Evolutionary conservation across 1,140 invertebrate species (phyloP), one percentile per base, ranked within the genome.

Genomic region (Drosophila pseudoobscura): DNA sequence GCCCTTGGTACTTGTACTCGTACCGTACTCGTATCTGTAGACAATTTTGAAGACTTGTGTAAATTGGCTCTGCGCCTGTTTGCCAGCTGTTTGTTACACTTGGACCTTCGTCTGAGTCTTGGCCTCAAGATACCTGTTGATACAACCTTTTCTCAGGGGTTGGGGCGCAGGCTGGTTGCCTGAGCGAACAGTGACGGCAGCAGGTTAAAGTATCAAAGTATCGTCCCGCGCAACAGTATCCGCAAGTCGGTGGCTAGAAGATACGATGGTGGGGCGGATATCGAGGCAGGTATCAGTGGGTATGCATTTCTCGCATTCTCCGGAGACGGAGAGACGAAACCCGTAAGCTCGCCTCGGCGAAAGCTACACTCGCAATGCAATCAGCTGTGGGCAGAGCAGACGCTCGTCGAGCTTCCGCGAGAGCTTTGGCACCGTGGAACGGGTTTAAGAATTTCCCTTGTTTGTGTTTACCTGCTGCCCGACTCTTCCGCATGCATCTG

Each of bases 41-140:
- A 39, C 35, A 39, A 39, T 72, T 78, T 66, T 60, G 39, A 62
- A 61, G 80, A 63, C 56, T 66, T 84, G 78, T 68, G 75, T 80
- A 83, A 84, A 83, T 84, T 84, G 66, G 73, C 47, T 59, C 39
- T 43, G 6, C 17, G 46, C 56, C 45, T 31, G 29, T 39, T 9
- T 35, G 41, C 26, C 64, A 15, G 8, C 49, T 31, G 31, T 31
- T 31, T 41, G 59, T 49, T 68, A 69, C 49, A 69, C 65, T 69
- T 69, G 24, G 52, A 69, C 66, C 66, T 69, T 57, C 50, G 52
- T 22, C 66, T 56, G 62, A 22, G 15, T 17, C n/a, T n/a, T 11
- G 9, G 43, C 35, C 35, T 39, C 11, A 52, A 35, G 4, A 56
- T 43, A 56, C 26, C 63, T 69, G 64, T 57, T 56, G 52, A 44